These are phyloP conservation scores for Sebastes steindachneri DNA, from an alignment of 2,797 vertebrate genomes.

Conservation along the genomic window DNA sequence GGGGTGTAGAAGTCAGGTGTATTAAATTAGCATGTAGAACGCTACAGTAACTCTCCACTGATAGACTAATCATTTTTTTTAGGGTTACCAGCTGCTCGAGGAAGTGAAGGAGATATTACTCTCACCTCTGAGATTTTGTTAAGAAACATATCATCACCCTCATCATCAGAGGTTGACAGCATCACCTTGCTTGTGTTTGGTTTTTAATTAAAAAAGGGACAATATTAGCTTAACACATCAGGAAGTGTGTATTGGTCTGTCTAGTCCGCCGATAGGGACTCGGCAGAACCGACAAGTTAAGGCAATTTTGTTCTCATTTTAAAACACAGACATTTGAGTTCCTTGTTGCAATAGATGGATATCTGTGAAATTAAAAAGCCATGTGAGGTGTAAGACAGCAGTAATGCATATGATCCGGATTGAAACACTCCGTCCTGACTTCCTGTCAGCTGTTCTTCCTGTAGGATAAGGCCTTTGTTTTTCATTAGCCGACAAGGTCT, in stretches of 20 bases:
- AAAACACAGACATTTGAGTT: neutral
- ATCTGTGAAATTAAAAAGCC: slow-evolving; percentile 54
- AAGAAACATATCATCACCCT: neutral
- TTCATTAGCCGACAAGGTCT: slow-evolving; percentile 16
- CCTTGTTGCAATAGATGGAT: slow-evolving; percentile 6
- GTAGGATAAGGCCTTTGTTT: slow-evolving; percentile 11
- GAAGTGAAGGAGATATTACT: neutral
- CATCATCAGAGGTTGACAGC: neutral
- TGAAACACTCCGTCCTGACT: slow-evolving; percentile 21
- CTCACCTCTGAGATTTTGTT: neutral
- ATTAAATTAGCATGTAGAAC: neutral
- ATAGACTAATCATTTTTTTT: neutral
- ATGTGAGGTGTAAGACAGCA: slow-evolving; percentile 28
- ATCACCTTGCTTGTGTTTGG: neutral
- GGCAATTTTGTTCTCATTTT: neutral
- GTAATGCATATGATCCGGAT: neutral
- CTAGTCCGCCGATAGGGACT: neutral
- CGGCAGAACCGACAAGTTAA: neutral
- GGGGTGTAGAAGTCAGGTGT: neutral
- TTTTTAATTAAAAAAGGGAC: neutral
- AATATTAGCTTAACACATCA: neutral
- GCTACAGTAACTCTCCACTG: neutral
- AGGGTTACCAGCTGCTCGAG: neutral
- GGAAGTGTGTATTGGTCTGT: neutral
- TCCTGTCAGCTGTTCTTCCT: slow-evolving; percentile 37